These are phyloP conservation scores for Melangyna quadrimaculata DNA, from an alignment of 2,888 invertebrate species.

Conservation along the genomic window DNA sequence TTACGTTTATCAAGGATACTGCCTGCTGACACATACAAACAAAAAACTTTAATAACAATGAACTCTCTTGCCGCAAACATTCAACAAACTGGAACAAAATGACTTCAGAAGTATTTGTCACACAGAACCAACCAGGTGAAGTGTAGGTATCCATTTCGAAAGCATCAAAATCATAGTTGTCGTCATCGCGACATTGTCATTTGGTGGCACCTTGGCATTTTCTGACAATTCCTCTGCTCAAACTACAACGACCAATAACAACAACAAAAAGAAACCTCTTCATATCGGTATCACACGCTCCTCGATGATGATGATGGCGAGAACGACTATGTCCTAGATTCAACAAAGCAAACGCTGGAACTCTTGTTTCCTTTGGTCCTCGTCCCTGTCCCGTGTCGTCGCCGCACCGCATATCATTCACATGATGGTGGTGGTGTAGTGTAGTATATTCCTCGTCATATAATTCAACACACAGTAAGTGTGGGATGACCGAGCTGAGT, in stretches of 20 bases:
- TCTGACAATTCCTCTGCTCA: constrained; percentile 12
- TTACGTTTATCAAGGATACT: background rate
- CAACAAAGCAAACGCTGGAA: constrained; percentile 23
- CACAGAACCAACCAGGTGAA: background rate
- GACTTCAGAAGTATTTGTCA: background rate
- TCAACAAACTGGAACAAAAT: background rate
- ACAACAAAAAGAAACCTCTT: background rate
- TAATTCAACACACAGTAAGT: constrained; percentile 46
- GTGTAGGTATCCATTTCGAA: constrained; percentile 19
- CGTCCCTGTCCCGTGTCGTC: background rate
- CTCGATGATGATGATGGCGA: background rate
- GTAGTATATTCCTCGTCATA: constrained; percentile 8
- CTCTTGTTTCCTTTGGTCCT: background rate
- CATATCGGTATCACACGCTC: constrained; percentile 9
- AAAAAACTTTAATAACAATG: constrained; percentile 6
- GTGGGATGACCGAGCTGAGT: constrained; percentile 3
- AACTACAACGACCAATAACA: background rate
- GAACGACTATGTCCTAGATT: constrained; percentile 14
- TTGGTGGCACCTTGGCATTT: constrained; percentile 30
- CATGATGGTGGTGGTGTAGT: background rate
- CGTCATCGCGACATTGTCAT: constrained; percentile 16
- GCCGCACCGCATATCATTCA: background rate
- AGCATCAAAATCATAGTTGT: background rate
- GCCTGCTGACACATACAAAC: background rate
- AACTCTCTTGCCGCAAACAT: background rate